Percentiles rank a stretch among this genome's conserved stretches.
Conservation (phyloP, 2,888 invertebrate species). For the Parnassius smintheus region DNA sequence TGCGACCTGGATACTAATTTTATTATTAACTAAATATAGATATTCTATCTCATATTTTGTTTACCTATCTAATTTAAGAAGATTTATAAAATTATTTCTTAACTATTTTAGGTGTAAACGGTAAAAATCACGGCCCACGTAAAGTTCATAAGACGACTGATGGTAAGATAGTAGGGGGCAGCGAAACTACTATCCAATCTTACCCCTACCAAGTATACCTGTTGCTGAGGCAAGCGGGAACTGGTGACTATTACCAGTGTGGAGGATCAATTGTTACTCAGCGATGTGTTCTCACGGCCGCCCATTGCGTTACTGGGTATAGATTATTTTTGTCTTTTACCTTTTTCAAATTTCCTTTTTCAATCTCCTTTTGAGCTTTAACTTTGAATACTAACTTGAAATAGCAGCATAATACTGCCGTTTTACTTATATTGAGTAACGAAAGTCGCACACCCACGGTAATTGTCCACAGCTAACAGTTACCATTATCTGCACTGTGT, state of each 20-base stretch:
- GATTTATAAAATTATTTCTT: constrained; percentile 9
- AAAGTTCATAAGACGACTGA: constrained; percentile 31
- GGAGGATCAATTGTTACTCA: constrained; percentile 69
- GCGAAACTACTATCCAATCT: constrained; percentile 52
- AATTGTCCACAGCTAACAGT: too few species aligned
- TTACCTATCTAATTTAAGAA: too few species aligned
- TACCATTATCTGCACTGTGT: too few species aligned
- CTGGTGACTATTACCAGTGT: constrained; percentile 53
- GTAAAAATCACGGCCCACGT: constrained; percentile 40
- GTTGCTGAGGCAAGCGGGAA: constrained; percentile 45
- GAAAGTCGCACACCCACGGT: too few species aligned
- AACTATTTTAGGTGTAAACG: constrained; percentile 43
- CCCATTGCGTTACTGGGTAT: constrained; percentile 71
- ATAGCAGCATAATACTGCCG: too few species aligned
- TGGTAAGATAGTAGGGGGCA: constrained; percentile 68
- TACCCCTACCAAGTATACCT: constrained; percentile 68
- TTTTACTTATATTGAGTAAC: too few species aligned
- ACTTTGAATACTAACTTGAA: neutral
- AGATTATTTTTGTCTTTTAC: neutral
- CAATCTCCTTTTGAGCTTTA: constrained; percentile 5
- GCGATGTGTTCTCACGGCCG: constrained; percentile 66
- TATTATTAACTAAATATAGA: too few species aligned
- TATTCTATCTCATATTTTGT: too few species aligned
- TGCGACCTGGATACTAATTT: too few species aligned
- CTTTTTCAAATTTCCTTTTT: neutral